These are phyloP conservation scores for Mesoclemmys tuberculata DNA, from an alignment of 2,113 vertebrate species.

Conservation along the genomic window DNA sequence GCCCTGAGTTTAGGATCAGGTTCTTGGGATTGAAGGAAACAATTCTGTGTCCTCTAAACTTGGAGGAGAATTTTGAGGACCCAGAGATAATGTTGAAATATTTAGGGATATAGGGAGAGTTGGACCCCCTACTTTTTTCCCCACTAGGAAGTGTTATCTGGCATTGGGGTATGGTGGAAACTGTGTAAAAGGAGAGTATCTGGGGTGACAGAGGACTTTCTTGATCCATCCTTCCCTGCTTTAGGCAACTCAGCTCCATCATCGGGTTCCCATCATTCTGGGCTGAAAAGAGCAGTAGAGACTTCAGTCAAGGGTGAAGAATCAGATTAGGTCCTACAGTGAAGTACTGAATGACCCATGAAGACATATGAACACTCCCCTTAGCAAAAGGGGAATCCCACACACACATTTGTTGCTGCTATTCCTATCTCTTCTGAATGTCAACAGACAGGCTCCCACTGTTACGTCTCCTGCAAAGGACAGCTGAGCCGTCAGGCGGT, in stretches of 20 bases:
- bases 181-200: neutral
- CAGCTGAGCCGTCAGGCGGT: rapidly evolving
- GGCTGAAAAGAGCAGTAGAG: neutral
- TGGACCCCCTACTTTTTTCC: neutral
- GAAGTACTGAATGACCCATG: neutral
- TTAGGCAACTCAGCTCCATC: rapidly evolving
- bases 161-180: neutral
- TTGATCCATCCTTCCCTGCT: neutral
- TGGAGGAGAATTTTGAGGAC: neutral
- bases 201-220: neutral
- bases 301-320: neutral
- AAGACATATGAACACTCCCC: neutral
- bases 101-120: neutral
- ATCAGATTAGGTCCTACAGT: rapidly evolving
- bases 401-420: rapidly evolving
- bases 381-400: neutral
- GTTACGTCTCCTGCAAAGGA: rapidly evolving
- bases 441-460: neutral
- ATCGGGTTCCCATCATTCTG: neutral
- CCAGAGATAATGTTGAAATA: rapidly evolving
- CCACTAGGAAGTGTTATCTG: neutral
- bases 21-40: neutral
- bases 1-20: rapidly evolving
- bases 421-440: neutral
- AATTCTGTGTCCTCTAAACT: neutral